These are phyloP conservation scores for Actenoides hombroni DNA, from an alignment of 2,113 vertebrate genomes.

Conservation along the genomic window DNA sequence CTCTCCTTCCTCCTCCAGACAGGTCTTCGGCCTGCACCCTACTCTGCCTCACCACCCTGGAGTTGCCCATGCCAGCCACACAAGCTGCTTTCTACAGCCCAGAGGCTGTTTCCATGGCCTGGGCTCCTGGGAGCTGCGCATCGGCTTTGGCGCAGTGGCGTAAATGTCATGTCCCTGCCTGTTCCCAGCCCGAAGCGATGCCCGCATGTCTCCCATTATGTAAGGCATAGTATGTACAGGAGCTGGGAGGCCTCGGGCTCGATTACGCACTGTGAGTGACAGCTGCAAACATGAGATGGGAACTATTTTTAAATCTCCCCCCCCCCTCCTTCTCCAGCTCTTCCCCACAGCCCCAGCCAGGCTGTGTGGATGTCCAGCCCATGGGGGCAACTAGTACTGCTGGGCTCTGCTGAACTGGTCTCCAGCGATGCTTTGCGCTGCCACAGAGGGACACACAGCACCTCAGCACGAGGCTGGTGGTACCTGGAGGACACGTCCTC, in stretches of 20 bases:
- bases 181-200: background rate
- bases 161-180: conserved; percentile 35
- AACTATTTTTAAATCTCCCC: conserved; percentile 38
- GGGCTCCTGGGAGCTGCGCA: background rate
- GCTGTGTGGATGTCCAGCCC: background rate
- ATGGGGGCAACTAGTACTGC: background rate
- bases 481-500: background rate
- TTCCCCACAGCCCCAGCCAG: background rate
- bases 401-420: background rate
- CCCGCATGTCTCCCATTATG: conserved; percentile 20
- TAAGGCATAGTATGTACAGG: background rate
- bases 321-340: background rate
- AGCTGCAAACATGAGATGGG: conserved; percentile 20
- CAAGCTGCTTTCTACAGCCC: background rate
- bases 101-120: background rate
- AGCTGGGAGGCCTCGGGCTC: background rate
- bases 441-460: fast-evolving
- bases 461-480: background rate
- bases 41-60: background rate
- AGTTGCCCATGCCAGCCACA: background rate
- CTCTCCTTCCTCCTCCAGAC: background rate
- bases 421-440: background rate
- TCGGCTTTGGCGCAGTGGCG: background rate
- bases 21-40: fast-evolving
- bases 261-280: background rate